A percentile compares a stretch with the other conserved stretches of the same genome.
Evolutionary conservation across 1,140 invertebrate genomes (phyloP).

Genomic region (Matsumurasca onukii): DNA sequence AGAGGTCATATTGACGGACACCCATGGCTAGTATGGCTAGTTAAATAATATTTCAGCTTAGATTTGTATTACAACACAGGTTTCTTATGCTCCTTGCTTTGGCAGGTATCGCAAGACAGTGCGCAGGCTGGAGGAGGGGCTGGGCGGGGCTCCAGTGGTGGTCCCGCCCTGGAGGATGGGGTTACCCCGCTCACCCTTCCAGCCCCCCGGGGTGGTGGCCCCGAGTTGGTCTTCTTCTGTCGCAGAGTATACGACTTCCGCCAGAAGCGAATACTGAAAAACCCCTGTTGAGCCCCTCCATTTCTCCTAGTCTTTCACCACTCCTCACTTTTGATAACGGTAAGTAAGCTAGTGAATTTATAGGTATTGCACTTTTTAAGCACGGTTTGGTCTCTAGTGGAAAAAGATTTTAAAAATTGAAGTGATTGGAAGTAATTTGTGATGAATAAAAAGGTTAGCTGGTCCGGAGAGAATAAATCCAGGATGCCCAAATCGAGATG

Average conservation of each 20-base stretch:
- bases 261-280: conserved; percentile 73
- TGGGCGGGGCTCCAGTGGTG: conserved; percentile 56
- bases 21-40: no score
- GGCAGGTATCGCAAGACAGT: conserved; percentile 63
- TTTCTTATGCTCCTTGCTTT: no score
- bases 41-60: no score
- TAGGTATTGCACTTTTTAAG: neutral
- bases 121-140: conserved; percentile 60
- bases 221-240: conserved; percentile 91
- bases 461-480: no score
- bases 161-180: conserved; percentile 56
- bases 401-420: neutral
- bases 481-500: no score
- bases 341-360: neutral
- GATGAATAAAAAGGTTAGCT: no score
- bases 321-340: conserved; percentile 10
- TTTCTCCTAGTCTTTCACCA: conserved; percentile 17
- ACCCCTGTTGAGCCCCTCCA: conserved; percentile 44
- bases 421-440: no score
- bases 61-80: no score
- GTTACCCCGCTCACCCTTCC: conserved; percentile 52
- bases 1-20: no score
- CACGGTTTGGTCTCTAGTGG: neutral
- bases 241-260: conserved; percentile 93
- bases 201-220: conserved; percentile 70